These are phyloP conservation scores for Benitochromis conjunctus DNA, from an alignment of 2,113 vertebrate species.

Conservation along the genomic window DNA sequence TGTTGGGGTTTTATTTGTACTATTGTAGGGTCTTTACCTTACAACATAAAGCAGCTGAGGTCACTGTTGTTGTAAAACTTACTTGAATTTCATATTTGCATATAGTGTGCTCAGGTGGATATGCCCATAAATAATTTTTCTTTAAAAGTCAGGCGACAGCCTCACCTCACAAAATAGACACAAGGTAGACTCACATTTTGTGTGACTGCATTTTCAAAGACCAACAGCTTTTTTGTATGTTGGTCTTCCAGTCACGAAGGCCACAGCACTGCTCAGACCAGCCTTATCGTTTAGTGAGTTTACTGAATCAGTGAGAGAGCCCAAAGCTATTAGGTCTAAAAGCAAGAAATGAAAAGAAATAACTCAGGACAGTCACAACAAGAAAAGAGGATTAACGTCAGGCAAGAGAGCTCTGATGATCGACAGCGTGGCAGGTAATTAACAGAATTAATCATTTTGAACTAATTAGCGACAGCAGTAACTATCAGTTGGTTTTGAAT, in stretches of 20 bases:
- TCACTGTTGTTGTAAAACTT: neutral
- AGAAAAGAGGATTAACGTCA: neutral
- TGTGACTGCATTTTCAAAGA: neutral
- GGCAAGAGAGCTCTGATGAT: neutral
- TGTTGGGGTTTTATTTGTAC: neutral
- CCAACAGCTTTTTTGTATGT: neutral
- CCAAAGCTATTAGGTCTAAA: neutral
- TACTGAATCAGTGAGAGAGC: neutral
- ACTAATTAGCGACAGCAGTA: neutral
- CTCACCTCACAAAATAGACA: neutral
- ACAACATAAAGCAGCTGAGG: neutral
- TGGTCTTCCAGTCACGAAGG: neutral
- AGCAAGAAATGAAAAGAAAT: neutral
- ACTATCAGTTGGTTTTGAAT: neutral
- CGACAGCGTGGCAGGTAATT: constrained; percentile 11
- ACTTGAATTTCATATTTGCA: neutral
- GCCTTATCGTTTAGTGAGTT: neutral
- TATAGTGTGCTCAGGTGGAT: neutral
- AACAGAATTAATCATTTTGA: constrained; percentile 26
- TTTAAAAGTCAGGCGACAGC: neutral
- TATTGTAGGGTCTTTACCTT: neutral
- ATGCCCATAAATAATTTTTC: neutral
- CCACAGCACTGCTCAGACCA: neutral
- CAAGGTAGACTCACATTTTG: neutral
- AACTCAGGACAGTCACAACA: neutral